These are phyloP conservation scores for Decapterus maruadsi DNA, from an alignment of 2,797 vertebrate genomes.

Conservation along the genomic window DNA sequence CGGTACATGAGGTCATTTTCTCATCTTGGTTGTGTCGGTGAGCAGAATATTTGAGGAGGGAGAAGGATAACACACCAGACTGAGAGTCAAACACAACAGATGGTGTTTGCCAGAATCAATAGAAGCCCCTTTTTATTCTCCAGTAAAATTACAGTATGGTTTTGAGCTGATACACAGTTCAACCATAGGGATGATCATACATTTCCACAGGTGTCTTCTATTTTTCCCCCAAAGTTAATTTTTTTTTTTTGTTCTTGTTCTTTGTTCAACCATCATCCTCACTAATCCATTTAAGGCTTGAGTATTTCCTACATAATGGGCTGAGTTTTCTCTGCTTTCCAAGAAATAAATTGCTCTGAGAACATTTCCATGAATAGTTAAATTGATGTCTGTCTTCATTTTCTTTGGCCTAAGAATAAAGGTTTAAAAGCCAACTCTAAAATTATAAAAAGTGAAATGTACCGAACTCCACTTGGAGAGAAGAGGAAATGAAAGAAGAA, in stretches of 20 bases:
- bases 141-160: constrained; percentile 9
- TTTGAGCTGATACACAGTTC: not conserved
- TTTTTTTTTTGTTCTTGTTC: no score
- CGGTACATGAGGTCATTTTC: constrained; percentile 46
- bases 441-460: not conserved
- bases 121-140: not conserved
- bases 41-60: constrained; percentile 32
- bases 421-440: not conserved
- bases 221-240: not conserved
- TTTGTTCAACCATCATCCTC: not conserved
- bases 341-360: not conserved
- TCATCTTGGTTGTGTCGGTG: constrained; percentile 29
- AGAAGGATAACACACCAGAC: not conserved
- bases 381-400: not conserved
- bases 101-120: constrained; percentile 2
- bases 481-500: no score
- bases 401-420: not conserved
- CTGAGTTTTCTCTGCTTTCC: not conserved
- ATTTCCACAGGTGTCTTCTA: not conserved
- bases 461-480: not conserved
- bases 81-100: constrained; percentile 7
- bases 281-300: not conserved
- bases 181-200: not conserved
- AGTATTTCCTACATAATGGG: not conserved
- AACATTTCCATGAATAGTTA: not conserved